Evolutionary conservation across 2,113 vertebrate genomes (phyloP), one percentile per base, ranked within the genome.

Genomic region (Phalacrocorax carbo): DNA sequence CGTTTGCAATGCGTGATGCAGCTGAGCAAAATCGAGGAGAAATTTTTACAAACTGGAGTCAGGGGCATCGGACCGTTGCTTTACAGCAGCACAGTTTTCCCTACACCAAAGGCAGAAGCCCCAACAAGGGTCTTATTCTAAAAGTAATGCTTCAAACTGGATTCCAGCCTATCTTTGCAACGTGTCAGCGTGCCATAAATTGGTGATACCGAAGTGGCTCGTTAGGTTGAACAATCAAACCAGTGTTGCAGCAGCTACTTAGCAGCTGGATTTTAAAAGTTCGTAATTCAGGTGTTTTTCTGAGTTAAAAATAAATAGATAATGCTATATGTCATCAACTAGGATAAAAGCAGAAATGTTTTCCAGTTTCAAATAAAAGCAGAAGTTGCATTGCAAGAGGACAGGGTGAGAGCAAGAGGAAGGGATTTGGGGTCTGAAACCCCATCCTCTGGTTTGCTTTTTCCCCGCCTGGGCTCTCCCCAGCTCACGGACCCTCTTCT

Each of bases 1-100:
- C 95, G 80, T 94, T 94, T 96, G 97, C 96, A 95, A 91, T 82
- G 95, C 93, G 40, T 97, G 93, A 97, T 96, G 93, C 97, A 97
- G 89, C 75, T 27, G 91, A 94, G 86, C 78, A 94, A 94, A 97
- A 96, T 88, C 85, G 88, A 95, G 95, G 93, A 96, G 90, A 86
- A 81, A 71, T 85, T 93, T 80, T 86, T 86, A 77, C 64, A 70
- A 78, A 93, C 90, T 65, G 85, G 95, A 95, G 92, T 83, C 95
- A 78, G 79, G 88, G 79, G 79, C 96, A 96, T 77, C 18, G 5
- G 11, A 69, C 52, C 64, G 2, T 52, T 82, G 71, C 85, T 86
- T 92, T 93, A 73, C 55, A 48, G 89, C 85, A 76, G 93, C 3
- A 0, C 32, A 36, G 85, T 55, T 92, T 80, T 88, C 90, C 46